Percentiles rank a stretch among this genome's conserved stretches.
Conservation (phyloP, 2,797 vertebrate genomes). For the Zalophus californianus region DNA sequence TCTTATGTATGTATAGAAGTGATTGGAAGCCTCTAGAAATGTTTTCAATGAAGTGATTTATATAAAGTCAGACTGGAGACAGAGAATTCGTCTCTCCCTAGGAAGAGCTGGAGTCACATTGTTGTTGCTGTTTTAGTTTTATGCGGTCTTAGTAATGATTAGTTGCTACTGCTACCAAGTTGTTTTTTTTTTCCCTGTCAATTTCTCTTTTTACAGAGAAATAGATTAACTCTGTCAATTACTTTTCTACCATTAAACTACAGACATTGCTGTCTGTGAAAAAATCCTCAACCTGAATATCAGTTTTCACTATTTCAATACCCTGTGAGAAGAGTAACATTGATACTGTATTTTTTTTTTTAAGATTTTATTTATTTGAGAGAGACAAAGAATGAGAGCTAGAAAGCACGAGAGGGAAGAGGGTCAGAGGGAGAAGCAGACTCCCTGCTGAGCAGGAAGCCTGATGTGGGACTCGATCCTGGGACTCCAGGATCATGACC, state of each 20-base stretch:
- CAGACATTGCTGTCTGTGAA: background rate
- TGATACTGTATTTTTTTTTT: background rate
- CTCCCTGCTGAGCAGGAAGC: too few species aligned
- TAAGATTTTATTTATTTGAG: too few species aligned
- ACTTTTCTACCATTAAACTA: background rate
- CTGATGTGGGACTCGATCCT: too few species aligned
- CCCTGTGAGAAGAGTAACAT: background rate
- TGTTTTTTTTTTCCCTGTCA: background rate
- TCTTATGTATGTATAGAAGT: background rate
- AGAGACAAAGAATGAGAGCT: too few species aligned
- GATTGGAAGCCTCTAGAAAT: background rate
- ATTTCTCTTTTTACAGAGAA: slow-evolving; percentile 49
- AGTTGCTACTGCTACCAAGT: background rate
- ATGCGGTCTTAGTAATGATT: background rate
- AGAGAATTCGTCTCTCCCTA: background rate
- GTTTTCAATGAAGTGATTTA: background rate
- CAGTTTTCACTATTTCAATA: background rate
- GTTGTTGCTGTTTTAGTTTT: background rate
- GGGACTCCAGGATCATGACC: too few species aligned
- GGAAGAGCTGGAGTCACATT: background rate
- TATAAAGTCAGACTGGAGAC: background rate
- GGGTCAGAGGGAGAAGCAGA: too few species aligned
- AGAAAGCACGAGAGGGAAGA: too few species aligned
- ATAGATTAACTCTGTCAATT: background rate
- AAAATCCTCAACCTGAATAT: background rate